Base-by-base conservation (phyloP, 2,888 invertebrate species). In the Ecdyonurus torrentis region DNA sequence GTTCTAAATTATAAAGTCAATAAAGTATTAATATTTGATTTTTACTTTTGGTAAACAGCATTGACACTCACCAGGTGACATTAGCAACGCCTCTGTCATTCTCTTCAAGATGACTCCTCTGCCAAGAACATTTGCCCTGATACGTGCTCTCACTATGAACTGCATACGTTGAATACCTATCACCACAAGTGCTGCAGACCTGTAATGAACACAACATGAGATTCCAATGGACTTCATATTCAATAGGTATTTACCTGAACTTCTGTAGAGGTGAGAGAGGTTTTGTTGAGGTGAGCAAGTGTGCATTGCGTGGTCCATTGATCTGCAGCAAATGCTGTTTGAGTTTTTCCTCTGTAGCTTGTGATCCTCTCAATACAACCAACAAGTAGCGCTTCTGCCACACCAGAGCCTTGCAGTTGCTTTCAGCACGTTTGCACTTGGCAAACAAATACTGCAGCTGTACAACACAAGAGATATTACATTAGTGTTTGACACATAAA, bases 311-410 rank as follows among this genome's bases (percentile, higher is more conserved):
- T 15, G 37, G 37, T 15, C 37, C 37, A 15, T 37, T 37, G 37
- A 10, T 5, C 37, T 15, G 37, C 37, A 37, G 7, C 7, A 37
- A 15, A 15, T 15, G 7, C 37, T 10, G 5, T 15, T 37, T 37
- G 37, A 37, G 37, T 15, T 37, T 37, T 15, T 37, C 37, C 37
- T 37, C 7, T 5, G 5, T 15, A 15, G 37, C 37, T 15, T 37
- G 37, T 5, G 7, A 37, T 5, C 37, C 15, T 15, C 37, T 5
- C 37, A 90, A 72, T 64, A 88, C 81, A 19, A 86, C 80, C 66
- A 89, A 80, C 62, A 96, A 76, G 74, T 93, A 95, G 22, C 87
- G 82, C 76, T 96, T 96, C 77, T 96, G 96, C 81, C 88, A 94
- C 61, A 88, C 83, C 62, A 96, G 77, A 18, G 93, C 89, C 73